A percentile compares a stretch with the other conserved stretches of the same genome.
Evolutionary conservation across 2,113 vertebrate genomes (phyloP).

Genomic region (Elanus axillaris): DNA sequence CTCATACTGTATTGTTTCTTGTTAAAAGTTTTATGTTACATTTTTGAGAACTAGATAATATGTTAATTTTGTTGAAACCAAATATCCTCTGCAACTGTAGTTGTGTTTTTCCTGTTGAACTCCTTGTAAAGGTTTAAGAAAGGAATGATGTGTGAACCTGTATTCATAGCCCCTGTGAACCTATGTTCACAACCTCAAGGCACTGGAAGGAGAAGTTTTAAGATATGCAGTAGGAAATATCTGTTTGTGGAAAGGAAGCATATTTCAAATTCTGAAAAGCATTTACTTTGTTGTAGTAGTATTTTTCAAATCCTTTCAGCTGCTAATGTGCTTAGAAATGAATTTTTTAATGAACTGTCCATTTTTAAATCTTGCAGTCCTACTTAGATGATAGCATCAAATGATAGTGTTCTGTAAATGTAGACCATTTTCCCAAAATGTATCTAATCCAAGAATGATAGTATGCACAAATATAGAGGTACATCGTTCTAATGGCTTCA

Average conservation of each 20-base stretch:
- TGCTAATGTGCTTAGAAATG: constrained; percentile 21
- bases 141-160: neutral
- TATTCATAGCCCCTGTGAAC: neutral
- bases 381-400: neutral
- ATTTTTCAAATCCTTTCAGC: constrained; percentile 18
- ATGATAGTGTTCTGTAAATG: neutral
- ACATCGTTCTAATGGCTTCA: neutral
- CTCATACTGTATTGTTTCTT: neutral
- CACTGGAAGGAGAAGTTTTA: neutral
- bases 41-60: neutral
- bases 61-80: constrained; percentile 16
- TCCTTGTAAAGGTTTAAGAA: neutral
- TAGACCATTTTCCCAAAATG: neutral
- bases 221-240: neutral
- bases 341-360: constrained; percentile 26
- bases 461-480: neutral
- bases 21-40: neutral
- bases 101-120: neutral
- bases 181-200: neutral
- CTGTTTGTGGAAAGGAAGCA: neutral
- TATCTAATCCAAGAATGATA: neutral
- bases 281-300: neutral
- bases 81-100: neutral
- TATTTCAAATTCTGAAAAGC: constrained; percentile 21
- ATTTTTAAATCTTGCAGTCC: constrained; percentile 9